A percentile compares a stretch with the other conserved stretches of the same genome.
Conservation (phyloP, 1,140 invertebrate species). For the Epicauta chinensis region DNA sequence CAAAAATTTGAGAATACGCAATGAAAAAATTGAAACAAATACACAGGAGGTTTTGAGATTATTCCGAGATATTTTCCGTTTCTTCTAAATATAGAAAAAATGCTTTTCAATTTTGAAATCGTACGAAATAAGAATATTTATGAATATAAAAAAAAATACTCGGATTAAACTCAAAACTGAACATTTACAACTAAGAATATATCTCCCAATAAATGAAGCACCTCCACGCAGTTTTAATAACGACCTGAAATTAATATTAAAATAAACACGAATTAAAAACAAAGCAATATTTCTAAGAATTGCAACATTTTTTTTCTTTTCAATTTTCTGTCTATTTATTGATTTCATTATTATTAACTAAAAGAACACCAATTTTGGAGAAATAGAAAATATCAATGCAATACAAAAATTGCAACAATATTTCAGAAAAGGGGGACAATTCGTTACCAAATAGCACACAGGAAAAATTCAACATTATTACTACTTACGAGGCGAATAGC, state of each 20-base stretch:
- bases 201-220: slow-evolving; percentile 23
- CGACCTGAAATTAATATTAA: slow-evolving; percentile 40
- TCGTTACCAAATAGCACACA: too few species aligned
- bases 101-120: too few species aligned
- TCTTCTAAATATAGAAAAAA: neutral
- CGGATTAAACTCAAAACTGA: slow-evolving; percentile 16
- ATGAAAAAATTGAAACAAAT: slow-evolving; percentile 1
- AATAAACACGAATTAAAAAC: slow-evolving; percentile 32
- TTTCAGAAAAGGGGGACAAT: too few species aligned
- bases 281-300: neutral
- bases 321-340: too few species aligned
- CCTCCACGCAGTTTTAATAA: slow-evolving; percentile 35
- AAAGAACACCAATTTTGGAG: too few species aligned
- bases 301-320: neutral
- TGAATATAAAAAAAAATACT: slow-evolving; percentile 7
- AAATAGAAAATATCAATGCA: too few species aligned
- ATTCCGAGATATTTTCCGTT: slow-evolving; percentile 2
- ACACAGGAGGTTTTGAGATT: neutral
- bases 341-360: too few species aligned
- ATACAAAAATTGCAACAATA: too few species aligned
- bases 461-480: neutral
- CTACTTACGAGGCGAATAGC: slow-evolving; percentile 80
- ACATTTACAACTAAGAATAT: slow-evolving; percentile 17
- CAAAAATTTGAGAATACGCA: neutral
- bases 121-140: too few species aligned